Base-by-base conservation (phyloP, 2,888 invertebrate species). In the Boloria selene region DNA sequence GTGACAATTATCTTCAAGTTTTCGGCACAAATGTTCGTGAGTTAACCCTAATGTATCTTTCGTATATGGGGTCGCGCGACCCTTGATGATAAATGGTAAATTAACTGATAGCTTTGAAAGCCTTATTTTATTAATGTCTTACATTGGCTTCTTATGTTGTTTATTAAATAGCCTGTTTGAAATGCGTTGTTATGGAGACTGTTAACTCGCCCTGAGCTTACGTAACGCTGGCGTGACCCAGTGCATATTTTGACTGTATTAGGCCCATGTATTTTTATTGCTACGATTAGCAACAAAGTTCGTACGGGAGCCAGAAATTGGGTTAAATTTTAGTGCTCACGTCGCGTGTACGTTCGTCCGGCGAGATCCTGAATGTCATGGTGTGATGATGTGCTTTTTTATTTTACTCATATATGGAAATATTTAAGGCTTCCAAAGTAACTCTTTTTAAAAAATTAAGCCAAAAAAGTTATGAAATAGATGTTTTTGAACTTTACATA, bases 161-260 rank as follows among this genome's bases (percentile, higher is more conserved):
- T 73, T 70, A 72, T 72, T 68, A 67, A 67, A 68, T 45, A 62
- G 52, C 64, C 69, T 78, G 78, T 79, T 79, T 78, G 78, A 74
- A 63, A 61, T 66, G 68, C 73, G 78, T 79, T 77, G 79, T 77
- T 77, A 79, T 77, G 79, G 72, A 71, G 73, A 79, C 79, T 38
- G 31, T 10, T 76, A 71, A 61, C 67, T 71, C 70, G 69, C 74
- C 73, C 73, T 74, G 68, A 73, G 62, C 74, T 80, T 78, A 79
- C 73, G 79, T 80, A 79, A 79, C 71, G 56, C 63, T 83, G 67
- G 76, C 80, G 81, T 83, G 82, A 66, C 73, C 67, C 61, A 74
- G 78, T 80, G 78, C 73, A 73, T 71, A 67, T 75, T 73, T 72
- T 68, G 74, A 68, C 68, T 72, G 65, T 68, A 70, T 71, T 71